Evolutionary conservation across 2,113 vertebrate genomes (phyloP).

Genomic region (Hirundichthys speculiger): DNA sequence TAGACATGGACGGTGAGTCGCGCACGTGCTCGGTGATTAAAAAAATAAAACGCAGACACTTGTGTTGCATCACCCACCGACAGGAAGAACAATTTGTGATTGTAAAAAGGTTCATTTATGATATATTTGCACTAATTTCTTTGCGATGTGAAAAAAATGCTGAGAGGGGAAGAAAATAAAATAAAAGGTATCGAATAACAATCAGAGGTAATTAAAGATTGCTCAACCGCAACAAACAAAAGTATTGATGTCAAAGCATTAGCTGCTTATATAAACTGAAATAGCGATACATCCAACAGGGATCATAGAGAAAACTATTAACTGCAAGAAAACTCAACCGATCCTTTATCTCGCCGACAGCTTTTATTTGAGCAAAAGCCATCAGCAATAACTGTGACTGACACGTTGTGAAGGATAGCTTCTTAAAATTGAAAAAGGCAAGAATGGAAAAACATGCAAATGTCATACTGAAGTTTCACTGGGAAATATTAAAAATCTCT

Average conservation of each 20-base stretch:
- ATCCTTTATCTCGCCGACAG: background rate
- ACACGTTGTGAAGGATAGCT: constrained; percentile 27
- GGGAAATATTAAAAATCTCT: constrained; percentile 22
- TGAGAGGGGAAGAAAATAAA: too few species aligned
- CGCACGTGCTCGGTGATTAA: background rate
- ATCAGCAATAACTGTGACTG: constrained; percentile 19
- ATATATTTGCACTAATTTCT: too few species aligned
- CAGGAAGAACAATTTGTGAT: too few species aligned
- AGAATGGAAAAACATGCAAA: constrained; percentile 44
- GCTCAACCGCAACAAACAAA: too few species aligned
- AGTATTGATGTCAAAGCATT: too few species aligned
- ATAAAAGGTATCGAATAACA: too few species aligned
- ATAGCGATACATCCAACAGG: too few species aligned
- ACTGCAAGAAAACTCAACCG: constrained; percentile 1
- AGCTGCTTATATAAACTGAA: too few species aligned
- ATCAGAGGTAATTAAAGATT: too few species aligned
- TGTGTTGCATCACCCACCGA: background rate
- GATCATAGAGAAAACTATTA: background rate
- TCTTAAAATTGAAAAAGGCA: constrained; percentile 1
- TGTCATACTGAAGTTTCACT: constrained; percentile 13
- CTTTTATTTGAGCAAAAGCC: background rate
- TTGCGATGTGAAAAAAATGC: too few species aligned
- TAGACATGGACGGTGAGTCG: constrained; percentile 98
- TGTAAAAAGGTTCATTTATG: too few species aligned
- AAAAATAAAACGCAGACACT: background rate